phyloP scores from a whole-genome alignment of 2,888 invertebrate genomes.

The Onchidella celtica region DNA sequence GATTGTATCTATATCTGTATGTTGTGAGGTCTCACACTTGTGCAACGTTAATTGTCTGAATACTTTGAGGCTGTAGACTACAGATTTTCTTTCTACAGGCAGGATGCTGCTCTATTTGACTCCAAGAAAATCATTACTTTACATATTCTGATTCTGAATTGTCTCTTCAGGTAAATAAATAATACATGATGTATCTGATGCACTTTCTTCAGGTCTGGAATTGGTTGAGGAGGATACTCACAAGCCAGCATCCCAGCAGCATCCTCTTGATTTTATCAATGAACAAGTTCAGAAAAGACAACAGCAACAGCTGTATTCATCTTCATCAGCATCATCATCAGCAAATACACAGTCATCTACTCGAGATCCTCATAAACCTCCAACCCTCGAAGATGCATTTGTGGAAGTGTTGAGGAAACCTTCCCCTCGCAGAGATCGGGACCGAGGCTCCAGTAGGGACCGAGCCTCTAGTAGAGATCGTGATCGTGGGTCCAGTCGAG shows the following conservation, averaged over 20 bases:
- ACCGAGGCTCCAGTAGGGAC: constrained; percentile 22
- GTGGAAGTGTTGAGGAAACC: constrained; percentile 46
- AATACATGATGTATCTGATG: too few species aligned
- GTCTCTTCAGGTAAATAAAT: too few species aligned
- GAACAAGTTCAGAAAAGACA: constrained; percentile 56
- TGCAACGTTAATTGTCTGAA: too few species aligned
- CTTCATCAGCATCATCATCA: constrained; percentile 43
- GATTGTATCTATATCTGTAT: too few species aligned
- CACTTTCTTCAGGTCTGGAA: constrained; percentile 26
- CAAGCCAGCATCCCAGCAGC: constrained; percentile 60
- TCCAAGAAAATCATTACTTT: too few species aligned
- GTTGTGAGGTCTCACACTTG: too few species aligned
- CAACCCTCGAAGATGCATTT: constrained; percentile 48
- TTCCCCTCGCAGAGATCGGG: constrained; percentile 39
- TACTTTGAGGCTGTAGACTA: too few species aligned
- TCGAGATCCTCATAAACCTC: constrained; percentile 39
- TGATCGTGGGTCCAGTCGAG: constrained; percentile 9
- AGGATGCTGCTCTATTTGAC: too few species aligned
- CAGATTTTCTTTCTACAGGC: too few species aligned
- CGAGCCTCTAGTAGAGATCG: constrained; percentile 27
- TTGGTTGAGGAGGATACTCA: constrained; percentile 44
- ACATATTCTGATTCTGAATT: too few species aligned
- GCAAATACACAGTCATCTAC: constrained; percentile 42
- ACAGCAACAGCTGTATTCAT: constrained; percentile 50
- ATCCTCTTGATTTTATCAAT: constrained; percentile 72